A percentile compares a stretch with the other conserved stretches of the same genome.
Conservation (phyloP, 2,113 vertebrate genomes). For the Rhinichthys klamathensis region DNA sequence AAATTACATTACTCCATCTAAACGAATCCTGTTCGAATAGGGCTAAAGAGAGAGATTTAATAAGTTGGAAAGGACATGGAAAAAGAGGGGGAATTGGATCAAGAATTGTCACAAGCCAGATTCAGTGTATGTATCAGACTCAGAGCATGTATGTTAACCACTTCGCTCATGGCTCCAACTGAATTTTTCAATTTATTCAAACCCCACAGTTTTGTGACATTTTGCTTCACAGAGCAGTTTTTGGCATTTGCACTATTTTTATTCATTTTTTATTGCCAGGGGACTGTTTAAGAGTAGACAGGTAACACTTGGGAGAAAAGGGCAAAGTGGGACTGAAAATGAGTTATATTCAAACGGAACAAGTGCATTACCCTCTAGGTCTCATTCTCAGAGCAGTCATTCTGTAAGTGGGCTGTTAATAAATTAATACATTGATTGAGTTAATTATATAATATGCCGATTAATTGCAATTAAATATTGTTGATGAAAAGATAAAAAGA, state of each 20-base stretch:
- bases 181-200: no score
- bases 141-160: no score
- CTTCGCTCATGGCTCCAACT: no score
- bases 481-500: background rate
- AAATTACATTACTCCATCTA: no score
- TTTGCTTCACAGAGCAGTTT: background rate
- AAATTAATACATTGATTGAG: background rate
- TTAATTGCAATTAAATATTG: background rate
- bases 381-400: background rate
- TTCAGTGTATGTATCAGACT: no score
- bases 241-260: slow-evolving; percentile 2
- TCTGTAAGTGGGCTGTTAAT: background rate
- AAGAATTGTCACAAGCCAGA: no score
- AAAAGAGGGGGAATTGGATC: no score
- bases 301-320: slow-evolving; percentile 4
- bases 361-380: background rate
- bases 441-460: background rate
- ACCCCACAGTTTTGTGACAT: slow-evolving; percentile 4
- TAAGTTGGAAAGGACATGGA: no score
- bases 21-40: no score
- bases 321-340: background rate
- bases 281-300: slow-evolving; percentile 10
- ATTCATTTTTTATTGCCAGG: background rate
- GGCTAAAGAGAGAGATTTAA: no score
- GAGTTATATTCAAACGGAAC: background rate